Evolutionary conservation across 2,113 vertebrate genomes (phyloP), one percentile per base, ranked within the genome.

Genomic region (Columba janthina): DNA sequence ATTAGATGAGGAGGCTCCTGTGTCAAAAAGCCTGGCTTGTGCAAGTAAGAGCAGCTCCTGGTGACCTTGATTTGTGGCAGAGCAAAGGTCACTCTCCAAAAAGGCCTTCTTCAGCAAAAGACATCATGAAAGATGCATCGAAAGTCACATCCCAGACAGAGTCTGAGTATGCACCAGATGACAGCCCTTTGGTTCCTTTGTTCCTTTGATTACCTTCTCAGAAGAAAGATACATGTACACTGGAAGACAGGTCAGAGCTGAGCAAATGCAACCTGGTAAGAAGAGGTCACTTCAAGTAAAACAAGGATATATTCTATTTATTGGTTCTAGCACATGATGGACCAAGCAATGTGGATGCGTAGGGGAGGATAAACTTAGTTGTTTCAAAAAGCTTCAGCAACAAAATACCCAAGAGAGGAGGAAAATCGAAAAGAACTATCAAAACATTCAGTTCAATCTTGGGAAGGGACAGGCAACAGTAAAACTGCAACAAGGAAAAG

Each of bases 21-120:
- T 54, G 64, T 19, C 26, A 53, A 53, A 56, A 83, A 31, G 5
- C 32, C 9, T 65, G 28, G 20, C 20, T 26, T 42, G 9, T 25
- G 17, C 8, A 20, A 28, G 15, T 66, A 26, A 31, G 31, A 53
- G 51, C 57, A 60, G 11, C 7, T 71, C 22, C 32, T 72, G 32
- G 20, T 60, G 42, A 60, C 4, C 10, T 12, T 12, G 5, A 8
- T 13, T 4, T 0, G 0, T 17, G 20, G 32, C 73, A 77, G 57
- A 90, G 34, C 7, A 11, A 28, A 75, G 29, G 7, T 75, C 9
- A 29, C 22, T 36, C n/a, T 72, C 44, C 17, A 72, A 8, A 0
- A 0, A 72, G 16, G 38, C 19, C 24, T 24, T 14, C 5, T 71
- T 48, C 48, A 66, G 18, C 58, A 79, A 60, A 85, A 75, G 6